Base-by-base conservation (phyloP, 2,797 vertebrate species). In the Silurus lanzhouensis region DNA sequence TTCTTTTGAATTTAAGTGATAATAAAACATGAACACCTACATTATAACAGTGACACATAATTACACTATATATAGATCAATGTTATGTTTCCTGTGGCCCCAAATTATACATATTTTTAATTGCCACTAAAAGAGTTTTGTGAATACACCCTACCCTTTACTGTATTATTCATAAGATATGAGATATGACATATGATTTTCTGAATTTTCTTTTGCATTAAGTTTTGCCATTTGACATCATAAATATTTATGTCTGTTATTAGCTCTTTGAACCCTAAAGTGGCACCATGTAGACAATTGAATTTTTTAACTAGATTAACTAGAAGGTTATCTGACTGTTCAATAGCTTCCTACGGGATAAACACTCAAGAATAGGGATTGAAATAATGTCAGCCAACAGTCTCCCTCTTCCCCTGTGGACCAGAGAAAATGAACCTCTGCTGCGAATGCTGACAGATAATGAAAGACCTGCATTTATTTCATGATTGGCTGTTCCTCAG, bases 381-480 rank as follows among this genome's bases (percentile, higher is more conserved):
- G 25, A 25, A 48, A 82, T 81, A 82, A 67, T 44, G 31, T 60
- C 63, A 82, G 66, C 60, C 74, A 74, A n/a, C 25, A 27, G 61
- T 15, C 8, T 63, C 25, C 12, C 20, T 15, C 60, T 81, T 31
- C 38, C 46, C 38, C 61, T 80, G 75, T 64, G 60, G 27, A 55
- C 31, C 38, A 78, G 6, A 27, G 27, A 75, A 77, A 64, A 72
- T 60, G 46, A 61, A 64, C 57, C 17, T 63, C 46, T 68, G 52
- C 19, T 17, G 19, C 70, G 64, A 63, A 55, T 80, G 63, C 27
- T 85, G 75, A 70, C 67, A 58, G 58, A 27, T 78, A 17, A 79
- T 55, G 58, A 84, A 88, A 82, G n/a, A 13, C 57, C 52, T 82
- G 81, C 14, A 22, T 57, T 74, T 48, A 76, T 38, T 31, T 81